A percentile compares a stretch with the other conserved stretches of the same genome.
phyloP scores from a whole-genome alignment of 2,797 vertebrate genomes.

The Moxostoma hubbsi region DNA sequence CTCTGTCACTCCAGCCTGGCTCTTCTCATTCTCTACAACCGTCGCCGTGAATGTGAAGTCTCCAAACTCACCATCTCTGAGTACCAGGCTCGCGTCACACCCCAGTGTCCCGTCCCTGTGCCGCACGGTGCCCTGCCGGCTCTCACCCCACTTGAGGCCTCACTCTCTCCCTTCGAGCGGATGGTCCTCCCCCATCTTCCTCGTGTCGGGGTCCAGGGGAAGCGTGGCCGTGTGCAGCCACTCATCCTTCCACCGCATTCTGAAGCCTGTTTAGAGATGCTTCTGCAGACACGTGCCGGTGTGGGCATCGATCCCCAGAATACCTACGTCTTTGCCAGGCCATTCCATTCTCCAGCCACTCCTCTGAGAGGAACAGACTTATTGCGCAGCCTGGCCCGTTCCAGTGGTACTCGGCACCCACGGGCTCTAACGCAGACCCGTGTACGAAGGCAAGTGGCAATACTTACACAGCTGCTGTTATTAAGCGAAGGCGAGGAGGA shows the following conservation, averaged over 20 bases:
- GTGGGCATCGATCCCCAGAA: slow-evolving; percentile 80
- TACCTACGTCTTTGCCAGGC: slow-evolving; percentile 79
- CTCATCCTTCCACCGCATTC: slow-evolving; percentile 83
- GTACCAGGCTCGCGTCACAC: slow-evolving; percentile 73
- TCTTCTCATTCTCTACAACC: slow-evolving; percentile 82
- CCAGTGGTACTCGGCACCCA: slow-evolving; percentile 80
- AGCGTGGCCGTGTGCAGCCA: slow-evolving; percentile 80
- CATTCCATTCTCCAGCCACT: slow-evolving; percentile 81
- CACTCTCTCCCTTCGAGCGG: slow-evolving; percentile 82
- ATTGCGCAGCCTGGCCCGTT: slow-evolving; percentile 79
- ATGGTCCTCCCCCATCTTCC: slow-evolving; percentile 80
- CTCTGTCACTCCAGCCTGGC: slow-evolving; percentile 83
- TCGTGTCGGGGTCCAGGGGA: slow-evolving; percentile 80
- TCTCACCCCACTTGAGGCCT: slow-evolving; percentile 80
- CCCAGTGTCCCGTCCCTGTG: slow-evolving; percentile 72
- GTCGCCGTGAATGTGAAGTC: slow-evolving; percentile 81
- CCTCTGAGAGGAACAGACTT: slow-evolving; percentile 82
- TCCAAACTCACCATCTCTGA: slow-evolving; percentile 80
- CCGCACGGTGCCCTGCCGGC: slow-evolving; percentile 69
- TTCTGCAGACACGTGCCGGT: slow-evolving; percentile 78
- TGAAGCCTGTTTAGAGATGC: slow-evolving; percentile 80
- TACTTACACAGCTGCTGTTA: slow-evolving; percentile 81
- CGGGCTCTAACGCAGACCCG: slow-evolving; percentile 80
- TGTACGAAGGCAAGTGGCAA: slow-evolving; percentile 81
- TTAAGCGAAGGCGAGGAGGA: slow-evolving; percentile 81